Evolutionary conservation across 2,797 vertebrate genomes (phyloP), one percentile per base, ranked within the genome.

Genomic region (Serranus cabrilla): DNA sequence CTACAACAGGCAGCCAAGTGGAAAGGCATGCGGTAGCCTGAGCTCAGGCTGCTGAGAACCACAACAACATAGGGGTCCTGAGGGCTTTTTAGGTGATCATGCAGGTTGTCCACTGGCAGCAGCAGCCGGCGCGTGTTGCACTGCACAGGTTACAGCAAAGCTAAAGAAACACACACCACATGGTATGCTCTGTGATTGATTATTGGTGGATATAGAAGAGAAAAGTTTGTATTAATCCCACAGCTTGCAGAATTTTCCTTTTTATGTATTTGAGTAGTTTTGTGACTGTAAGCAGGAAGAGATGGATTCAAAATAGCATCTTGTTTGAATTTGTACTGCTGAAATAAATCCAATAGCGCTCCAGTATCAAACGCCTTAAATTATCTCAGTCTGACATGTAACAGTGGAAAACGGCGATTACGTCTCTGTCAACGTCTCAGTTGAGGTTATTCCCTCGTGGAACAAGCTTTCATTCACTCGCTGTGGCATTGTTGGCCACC

Each of bases 11-110:
- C 92, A 91, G 83, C 83, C 89, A 71, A 91, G 91, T 91, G 93
- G 90, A 93, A 93, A 93, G 93, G 91, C 91, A 94, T 91, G 89
- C 75, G 20, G 86, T 69, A 76, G 87, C 78, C 77, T 86, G 87
- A 88, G 82, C 73, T 71, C 78, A 56, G 79, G 71, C 83, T 78
- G 83, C 82, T 71, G 77, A 84, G 85, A 91, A 81, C 78, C 84
- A 88, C 85, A 87, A 85, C 85, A 91, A 76, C 90, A 84, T 21
- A 71, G 80, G 71, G 80, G 84, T 89, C 80, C 86, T 83, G 63
- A 54, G 89, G 84, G 89, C 78, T 80, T 88, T 90, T 83, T 59
- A 86, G 89, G 90, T 87, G 85, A 90, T 79, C 71, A 3, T 79
- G 82, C 87, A 78, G 86, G 85, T 83, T 79, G 81, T 77, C 57